Conservation (phyloP, 2,797 vertebrate species). For the Sphaeramia orbicularis region DNA sequence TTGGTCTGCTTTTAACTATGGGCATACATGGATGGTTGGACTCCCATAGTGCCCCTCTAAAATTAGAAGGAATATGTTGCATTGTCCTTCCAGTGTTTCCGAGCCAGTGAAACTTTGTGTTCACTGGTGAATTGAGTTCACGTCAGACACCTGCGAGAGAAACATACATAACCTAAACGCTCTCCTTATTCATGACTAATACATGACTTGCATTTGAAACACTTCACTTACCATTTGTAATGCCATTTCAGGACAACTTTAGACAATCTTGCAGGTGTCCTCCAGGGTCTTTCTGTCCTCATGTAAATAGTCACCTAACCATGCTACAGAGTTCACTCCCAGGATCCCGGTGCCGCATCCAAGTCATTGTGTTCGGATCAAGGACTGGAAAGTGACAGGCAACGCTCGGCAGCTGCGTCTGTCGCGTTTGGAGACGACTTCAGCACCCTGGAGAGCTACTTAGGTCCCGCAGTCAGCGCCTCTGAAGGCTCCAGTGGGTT, state of each 20-base stretch:
- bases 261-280: slow-evolving; percentile 38
- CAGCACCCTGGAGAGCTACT: slow-evolving; percentile 89
- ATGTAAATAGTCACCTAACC: slow-evolving; percentile 38
- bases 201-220: not conserved
- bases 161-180: not conserved
- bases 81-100: slow-evolving; percentile 81
- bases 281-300: slow-evolving; percentile 16
- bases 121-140: slow-evolving; percentile 52
- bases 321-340: slow-evolving; percentile 25
- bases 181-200: not conserved
- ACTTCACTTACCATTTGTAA: slow-evolving; percentile 48
- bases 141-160: slow-evolving; percentile 43
- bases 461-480: slow-evolving; percentile 72
- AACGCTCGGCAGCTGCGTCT: slow-evolving; percentile 52
- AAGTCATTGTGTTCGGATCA: slow-evolving; percentile 53
- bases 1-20: slow-evolving; percentile 60
- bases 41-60: slow-evolving; percentile 74
- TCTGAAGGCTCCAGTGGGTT: slow-evolving; percentile 57
- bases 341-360: slow-evolving; percentile 19
- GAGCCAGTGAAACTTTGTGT: slow-evolving; percentile 63
- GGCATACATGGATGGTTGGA: slow-evolving; percentile 63
- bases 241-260: slow-evolving; percentile 46
- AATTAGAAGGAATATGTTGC: slow-evolving; percentile 79
- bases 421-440: slow-evolving; percentile 77
- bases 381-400: slow-evolving; percentile 55